Evolutionary conservation across 1,140 invertebrate genomes (phyloP).

Genomic region (Drosophila sproati): DNA sequence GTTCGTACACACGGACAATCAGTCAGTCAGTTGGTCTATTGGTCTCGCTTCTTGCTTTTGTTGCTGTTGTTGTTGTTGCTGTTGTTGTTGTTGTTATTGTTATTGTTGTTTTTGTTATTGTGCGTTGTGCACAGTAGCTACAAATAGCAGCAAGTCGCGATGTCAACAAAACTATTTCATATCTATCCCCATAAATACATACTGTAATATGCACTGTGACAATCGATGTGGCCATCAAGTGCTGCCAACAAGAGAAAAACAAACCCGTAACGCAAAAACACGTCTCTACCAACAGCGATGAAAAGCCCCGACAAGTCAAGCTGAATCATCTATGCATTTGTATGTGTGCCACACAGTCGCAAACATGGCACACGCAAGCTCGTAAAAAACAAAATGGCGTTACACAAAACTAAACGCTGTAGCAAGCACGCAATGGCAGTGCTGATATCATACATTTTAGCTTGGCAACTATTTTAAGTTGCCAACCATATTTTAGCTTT

Average conservation of each 20-base stretch:
- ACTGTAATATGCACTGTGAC: constrained; percentile 24
- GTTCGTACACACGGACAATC: constrained; percentile 1
- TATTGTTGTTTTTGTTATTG: not conserved
- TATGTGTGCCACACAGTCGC: constrained; percentile 16
- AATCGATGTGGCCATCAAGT: constrained; percentile 59
- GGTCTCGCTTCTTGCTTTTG: constrained; percentile 19
- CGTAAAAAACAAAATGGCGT: constrained; percentile 72
- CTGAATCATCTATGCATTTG: constrained; percentile 18
- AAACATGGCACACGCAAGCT: constrained; percentile 46
- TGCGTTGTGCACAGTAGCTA: constrained; percentile 19
- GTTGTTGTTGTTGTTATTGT: too few relatives aligned
- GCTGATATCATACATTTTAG: constrained; percentile 10
- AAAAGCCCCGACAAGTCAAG: constrained; percentile 30
- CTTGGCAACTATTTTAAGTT: not conserved
- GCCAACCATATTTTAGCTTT: not conserved
- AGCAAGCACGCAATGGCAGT: not conserved
- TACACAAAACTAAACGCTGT: constrained; percentile 65
- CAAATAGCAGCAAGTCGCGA: constrained; percentile 24
- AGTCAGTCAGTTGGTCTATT: constrained; percentile 38
- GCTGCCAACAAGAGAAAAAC: constrained; percentile 22
- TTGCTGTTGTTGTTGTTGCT: too few relatives aligned
- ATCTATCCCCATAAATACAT: constrained; percentile 58
- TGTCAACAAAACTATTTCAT: constrained; percentile 54
- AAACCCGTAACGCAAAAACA: constrained; percentile 55
- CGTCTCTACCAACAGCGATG: constrained; percentile 21